Base-by-base conservation (phyloP, 2,113 vertebrate genomes). In the Phrynosoma platyrhinos region DNA sequence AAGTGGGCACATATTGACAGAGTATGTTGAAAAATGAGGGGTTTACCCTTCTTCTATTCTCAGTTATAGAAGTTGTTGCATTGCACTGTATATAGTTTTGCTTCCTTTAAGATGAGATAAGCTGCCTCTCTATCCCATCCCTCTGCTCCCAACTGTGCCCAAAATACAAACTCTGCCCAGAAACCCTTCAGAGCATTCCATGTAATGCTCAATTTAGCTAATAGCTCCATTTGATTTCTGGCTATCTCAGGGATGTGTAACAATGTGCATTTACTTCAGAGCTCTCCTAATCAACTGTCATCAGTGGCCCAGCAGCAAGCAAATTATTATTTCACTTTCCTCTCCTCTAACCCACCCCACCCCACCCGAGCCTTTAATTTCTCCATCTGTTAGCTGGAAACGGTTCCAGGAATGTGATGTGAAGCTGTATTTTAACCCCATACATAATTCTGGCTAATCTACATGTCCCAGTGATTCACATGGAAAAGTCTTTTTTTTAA, bases 361-460 rank as follows among this genome's bases (percentile, higher is more conserved):
- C 79, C 74, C n/a, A n/a, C n/a, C n/a, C 89, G 79, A 64, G 40
- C 81, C 71, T 55, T 18, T 75, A 62, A 62, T 53, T 21, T 75
- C 42, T 84, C 90, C n/a, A 58, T 58, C 90, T 93, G 88, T 82
- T 89, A 92, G 6, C 40, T 71, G 75, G 5, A 8, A 89, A 93
- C 89, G 74, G 71, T 87, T 89, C 75, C 77, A 93, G 88, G 74
- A 89, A 94, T 84, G 85, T 87, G 91, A 84, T 69, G 85, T 76
- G 87, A 77, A 64, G 16, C 64, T 87, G 79, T 52, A 53, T 25
- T 87, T 82, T 36, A 23, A 64, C 20, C 42, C 72, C 27, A 64
- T 47, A 32, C 9, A 52, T 55, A 76, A 82, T 82, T 66, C 40
- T 27, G n/a, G 25, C 53, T 64, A 32, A 40, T 74, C 40, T 20